Evolutionary conservation across 2,113 vertebrate genomes (phyloP).

Genomic region (Ciconia boyciana): DNA sequence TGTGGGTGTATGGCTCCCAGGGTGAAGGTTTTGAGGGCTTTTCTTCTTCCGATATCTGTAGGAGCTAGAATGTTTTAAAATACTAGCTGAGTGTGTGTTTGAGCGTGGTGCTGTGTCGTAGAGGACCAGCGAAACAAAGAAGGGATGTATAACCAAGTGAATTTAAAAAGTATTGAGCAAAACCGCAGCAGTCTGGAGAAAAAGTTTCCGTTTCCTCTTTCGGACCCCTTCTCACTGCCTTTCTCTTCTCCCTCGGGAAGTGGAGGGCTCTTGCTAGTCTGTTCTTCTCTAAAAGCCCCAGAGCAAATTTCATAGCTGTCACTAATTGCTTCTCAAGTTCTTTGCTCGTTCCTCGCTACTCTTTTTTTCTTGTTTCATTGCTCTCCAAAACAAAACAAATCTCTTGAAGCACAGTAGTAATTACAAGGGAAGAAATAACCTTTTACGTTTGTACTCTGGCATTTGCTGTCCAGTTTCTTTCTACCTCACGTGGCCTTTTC

Average conservation of each 20-base stretch:
- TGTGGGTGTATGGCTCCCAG: accelerated
- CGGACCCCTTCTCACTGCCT: neutral
- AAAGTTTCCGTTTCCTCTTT: neutral
- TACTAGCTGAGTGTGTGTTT: neutral
- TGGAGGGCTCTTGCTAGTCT: neutral
- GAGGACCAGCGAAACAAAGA: neutral
- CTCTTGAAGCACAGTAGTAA: neutral
- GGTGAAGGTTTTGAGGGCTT: no score
- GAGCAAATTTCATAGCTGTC: neutral
- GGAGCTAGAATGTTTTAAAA: neutral
- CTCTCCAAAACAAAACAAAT: neutral
- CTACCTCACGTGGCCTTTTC: neutral
- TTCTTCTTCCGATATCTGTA: accelerated
- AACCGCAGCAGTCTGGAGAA: neutral
- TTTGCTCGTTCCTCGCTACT: neutral
- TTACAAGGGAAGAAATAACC: neutral
- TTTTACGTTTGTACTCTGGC: neutral
- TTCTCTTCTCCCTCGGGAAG: neutral
- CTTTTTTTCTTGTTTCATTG: neutral
- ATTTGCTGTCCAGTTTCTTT: neutral
- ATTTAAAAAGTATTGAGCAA: neutral
- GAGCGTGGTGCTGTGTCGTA: neutral
- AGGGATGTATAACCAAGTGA: accelerated
- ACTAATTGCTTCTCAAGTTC: neutral
- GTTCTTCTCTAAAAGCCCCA: neutral